These are phyloP conservation scores for Ophioninae sp. DNA, from an alignment of 2,888 invertebrate genomes.

Conservation along the genomic window DNA sequence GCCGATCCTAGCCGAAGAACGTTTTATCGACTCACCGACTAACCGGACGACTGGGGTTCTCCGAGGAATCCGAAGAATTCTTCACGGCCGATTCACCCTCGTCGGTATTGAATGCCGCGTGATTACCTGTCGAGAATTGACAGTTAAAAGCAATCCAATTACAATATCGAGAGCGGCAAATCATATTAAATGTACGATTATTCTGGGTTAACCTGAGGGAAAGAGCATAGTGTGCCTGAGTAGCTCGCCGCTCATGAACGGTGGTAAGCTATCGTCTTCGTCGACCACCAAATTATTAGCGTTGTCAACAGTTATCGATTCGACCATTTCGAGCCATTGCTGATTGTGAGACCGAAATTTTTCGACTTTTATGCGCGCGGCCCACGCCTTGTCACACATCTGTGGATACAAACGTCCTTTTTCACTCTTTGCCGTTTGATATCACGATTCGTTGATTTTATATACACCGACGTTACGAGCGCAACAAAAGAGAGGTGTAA, in stretches of 20 bases:
- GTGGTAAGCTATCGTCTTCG: conserved; percentile 87
- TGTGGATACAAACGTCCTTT: conserved; percentile 66
- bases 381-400: conserved; percentile 94
- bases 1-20: neutral
- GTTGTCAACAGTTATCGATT: conserved; percentile 84
- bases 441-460: neutral
- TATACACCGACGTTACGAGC: too few species aligned
- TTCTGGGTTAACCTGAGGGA: conserved; percentile 78
- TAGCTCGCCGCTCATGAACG: conserved; percentile 89
- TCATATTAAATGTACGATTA: too few species aligned
- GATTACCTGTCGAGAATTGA: conserved; percentile 52
- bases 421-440: neutral
- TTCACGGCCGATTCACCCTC: conserved; percentile 75
- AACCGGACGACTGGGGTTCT: conserved; percentile 81
- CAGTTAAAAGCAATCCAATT: neutral
- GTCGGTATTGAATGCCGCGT: conserved; percentile 71
- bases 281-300: conserved; percentile 82
- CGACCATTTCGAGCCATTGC: conserved; percentile 99
- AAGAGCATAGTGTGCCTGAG: conserved; percentile 84
- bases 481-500: conserved; percentile 23
- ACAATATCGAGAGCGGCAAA: too few species aligned
- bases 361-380: conserved; percentile 95
- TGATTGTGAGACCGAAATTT: conserved; percentile 99
- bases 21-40: conserved; percentile 79
- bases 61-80: conserved; percentile 77